Base-by-base conservation (phyloP, 92 coral and sea anemone species). In the Palythoa heliodiscus region DNA sequence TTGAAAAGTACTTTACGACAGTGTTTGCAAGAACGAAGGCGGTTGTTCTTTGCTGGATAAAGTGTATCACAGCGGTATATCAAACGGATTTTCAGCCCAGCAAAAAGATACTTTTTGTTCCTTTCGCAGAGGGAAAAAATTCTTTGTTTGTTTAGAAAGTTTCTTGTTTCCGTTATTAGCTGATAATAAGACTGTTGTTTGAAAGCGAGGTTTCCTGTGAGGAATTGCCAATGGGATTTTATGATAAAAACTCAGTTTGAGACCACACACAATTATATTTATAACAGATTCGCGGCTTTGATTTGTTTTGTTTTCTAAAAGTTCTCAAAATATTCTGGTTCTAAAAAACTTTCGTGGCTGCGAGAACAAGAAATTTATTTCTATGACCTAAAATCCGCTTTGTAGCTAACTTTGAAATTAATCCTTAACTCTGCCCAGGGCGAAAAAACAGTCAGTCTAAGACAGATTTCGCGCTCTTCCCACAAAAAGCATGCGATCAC, bases 201-300 rank as follows among this genome's bases (percentile, higher is more conserved):
- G 84, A 66, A 64, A 54, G 52, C 84, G 74, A 73, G 84, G 64
- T 66, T 80, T 66, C 84, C 84, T 80, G 71, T 35, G n/a, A 78
- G 47, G 19, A 54, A 77, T 25, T 37, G 48, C 68, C 53, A 7
- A 29, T 48, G 23, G 24, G 40, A 43, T 66, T 80, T 66, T 25
- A 80, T 66, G 73, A 80, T 73, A 80, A 48, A 64, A 35, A 35
- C 64, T 20, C 15, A 76, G 25, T 80, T 66, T 25, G 57, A 60
- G 84, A 80, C 84, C 84, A 80, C 84, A 80, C 84, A 80, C 84
- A 80, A 76, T 25, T 76, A 50, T 9, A 80, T 54, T 25, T 76
- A 50, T 9, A 80, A 80, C 60, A 66, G 40, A 48, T 60, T 13
- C 39, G 52, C 23, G 43, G 0, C 4, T 29, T 29, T 29, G 3